Conservation (phyloP, 2,888 invertebrate genomes). For the Cataglyphis rosenhaueri region DNA sequence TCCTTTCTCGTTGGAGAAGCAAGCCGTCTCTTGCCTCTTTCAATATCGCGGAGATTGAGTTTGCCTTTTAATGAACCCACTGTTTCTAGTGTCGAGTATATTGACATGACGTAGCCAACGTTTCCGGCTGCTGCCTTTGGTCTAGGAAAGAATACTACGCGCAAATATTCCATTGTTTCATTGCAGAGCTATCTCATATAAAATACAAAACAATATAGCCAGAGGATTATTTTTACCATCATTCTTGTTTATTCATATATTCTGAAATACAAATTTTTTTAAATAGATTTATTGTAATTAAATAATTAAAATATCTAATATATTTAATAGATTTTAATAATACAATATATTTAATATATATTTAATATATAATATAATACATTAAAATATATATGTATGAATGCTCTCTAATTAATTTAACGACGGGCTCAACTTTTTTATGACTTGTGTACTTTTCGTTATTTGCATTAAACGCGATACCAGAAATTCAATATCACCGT, state of each 20-base stretch:
- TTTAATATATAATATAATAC: too few relatives aligned
- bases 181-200: background rate
- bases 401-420: too few relatives aligned
- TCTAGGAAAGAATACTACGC: constrained; percentile 13
- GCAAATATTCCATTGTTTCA: constrained; percentile 12
- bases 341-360: too few relatives aligned
- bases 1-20: background rate
- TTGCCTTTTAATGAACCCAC: constrained; percentile 53
- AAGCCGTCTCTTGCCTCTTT: constrained; percentile 31
- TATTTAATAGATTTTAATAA: too few relatives aligned
- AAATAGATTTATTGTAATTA: too few relatives aligned
- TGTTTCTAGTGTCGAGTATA: constrained; percentile 30
- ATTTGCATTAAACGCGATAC: constrained; percentile 35
- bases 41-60: constrained; percentile 44
- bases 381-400: too few relatives aligned
- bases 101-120: constrained; percentile 21
- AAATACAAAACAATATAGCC: background rate
- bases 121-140: constrained; percentile 15
- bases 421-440: background rate
- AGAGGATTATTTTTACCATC: background rate
- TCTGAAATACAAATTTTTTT: background rate
- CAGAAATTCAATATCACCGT: constrained; percentile 23
- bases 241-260: background rate
- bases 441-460: background rate
- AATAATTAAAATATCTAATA: too few relatives aligned